phyloP scores from a whole-genome alignment of 53 echinoderm and acorn worm species.

The Paracentrotus lividus region DNA sequence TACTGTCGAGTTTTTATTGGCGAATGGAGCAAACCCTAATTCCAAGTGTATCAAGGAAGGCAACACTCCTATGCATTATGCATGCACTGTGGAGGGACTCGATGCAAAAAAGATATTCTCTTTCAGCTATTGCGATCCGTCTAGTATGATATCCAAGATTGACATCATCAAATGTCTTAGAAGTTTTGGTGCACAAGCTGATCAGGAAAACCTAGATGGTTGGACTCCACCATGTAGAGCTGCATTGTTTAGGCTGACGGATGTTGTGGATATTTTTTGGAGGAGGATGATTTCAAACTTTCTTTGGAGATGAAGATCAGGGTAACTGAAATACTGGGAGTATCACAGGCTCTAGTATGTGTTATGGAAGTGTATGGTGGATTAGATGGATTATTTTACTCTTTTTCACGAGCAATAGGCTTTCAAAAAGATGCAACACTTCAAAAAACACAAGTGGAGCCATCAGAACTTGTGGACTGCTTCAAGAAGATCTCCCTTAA shows the following conservation, averaged over 20 bases:
- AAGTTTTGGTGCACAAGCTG: background rate
- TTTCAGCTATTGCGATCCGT: background rate
- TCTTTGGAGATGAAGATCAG: background rate
- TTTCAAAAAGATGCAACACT: background rate
- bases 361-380: background rate
- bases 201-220: slow-evolving; percentile 3
- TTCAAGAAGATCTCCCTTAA: background rate
- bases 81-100: slow-evolving; percentile 19
- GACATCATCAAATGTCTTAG: background rate
- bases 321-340: slow-evolving; percentile 19
- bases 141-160: background rate
- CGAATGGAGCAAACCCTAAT: slow-evolving; percentile 20
- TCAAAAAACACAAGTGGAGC: background rate
- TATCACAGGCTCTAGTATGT: background rate
- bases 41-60: background rate
- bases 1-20: background rate
- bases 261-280: slow-evolving; percentile 12
- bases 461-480: too few species aligned
- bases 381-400: too few species aligned
- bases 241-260: background rate
- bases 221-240: slow-evolving; percentile 1
- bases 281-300: background rate
- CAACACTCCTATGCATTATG: slow-evolving; percentile 23
- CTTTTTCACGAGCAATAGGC: background rate
- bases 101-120: too few species aligned